Conservation (phyloP, 2,797 vertebrate species). For the Cuniculus paca region DNA sequence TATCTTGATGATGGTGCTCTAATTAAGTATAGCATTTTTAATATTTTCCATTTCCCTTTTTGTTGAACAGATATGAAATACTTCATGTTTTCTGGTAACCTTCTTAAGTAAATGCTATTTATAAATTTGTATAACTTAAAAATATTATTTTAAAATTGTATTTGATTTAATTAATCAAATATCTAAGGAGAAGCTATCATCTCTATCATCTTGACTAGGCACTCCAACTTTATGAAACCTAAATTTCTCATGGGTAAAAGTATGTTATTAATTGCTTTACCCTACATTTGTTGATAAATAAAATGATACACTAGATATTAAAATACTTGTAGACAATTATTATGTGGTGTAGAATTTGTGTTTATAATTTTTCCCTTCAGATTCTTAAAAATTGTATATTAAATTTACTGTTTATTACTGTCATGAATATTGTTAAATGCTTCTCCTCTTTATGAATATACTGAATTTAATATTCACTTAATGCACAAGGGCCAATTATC, state of each 20-base stretch:
- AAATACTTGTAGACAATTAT: slow-evolving; percentile 65
- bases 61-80: not conserved
- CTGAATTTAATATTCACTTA: slow-evolving; percentile 41
- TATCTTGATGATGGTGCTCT: not conserved
- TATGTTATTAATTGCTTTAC: slow-evolving; percentile 68
- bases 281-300: slow-evolving; percentile 54
- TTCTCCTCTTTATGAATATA: slow-evolving; percentile 52
- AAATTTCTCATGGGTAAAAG: slow-evolving; percentile 55
- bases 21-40: not conserved
- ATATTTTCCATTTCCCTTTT: not conserved
- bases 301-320: slow-evolving; percentile 54
- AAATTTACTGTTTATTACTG: slow-evolving; percentile 38
- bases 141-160: slow-evolving; percentile 29
- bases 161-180: not conserved
- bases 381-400: slow-evolving; percentile 59
- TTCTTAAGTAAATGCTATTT: not conserved
- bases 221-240: slow-evolving; percentile 18
- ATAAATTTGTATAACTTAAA: not conserved
- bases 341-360: slow-evolving; percentile 34
- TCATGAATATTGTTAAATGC: slow-evolving; percentile 24
- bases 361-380: slow-evolving; percentile 61
- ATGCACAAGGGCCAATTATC: slow-evolving; percentile 35
- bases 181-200: not conserved
- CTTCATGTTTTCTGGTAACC: not conserved
- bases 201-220: slow-evolving; percentile 11